A percentile compares a stretch with the other conserved stretches of the same genome.
phyloP scores from a whole-genome alignment of 2,797 vertebrate genomes.

The Typhlichthys eigenmanni region DNA sequence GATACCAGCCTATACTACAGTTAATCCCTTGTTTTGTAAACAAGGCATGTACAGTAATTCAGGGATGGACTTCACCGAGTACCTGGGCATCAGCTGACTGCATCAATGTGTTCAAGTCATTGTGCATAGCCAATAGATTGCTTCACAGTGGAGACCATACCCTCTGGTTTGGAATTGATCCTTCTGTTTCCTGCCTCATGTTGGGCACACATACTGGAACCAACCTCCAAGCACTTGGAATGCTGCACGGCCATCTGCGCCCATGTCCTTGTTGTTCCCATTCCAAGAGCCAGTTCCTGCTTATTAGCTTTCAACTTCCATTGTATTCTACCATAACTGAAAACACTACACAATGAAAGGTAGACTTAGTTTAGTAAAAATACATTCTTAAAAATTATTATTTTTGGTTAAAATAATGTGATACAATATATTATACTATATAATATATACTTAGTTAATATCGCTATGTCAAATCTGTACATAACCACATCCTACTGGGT shows the following conservation, averaged over 20 bases:
- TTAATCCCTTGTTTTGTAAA: too few species aligned
- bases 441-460: too few species aligned
- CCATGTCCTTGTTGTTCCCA: constrained; percentile 10
- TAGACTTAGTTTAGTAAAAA: too few species aligned
- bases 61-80: too few species aligned
- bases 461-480: too few species aligned
- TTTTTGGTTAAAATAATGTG: too few species aligned
- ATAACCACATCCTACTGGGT: too few species aligned
- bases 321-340: background rate
- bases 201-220: constrained; percentile 49
- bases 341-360: too few species aligned
- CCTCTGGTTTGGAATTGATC: constrained; percentile 54
- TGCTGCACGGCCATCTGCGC: constrained; percentile 58
- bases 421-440: too few species aligned
- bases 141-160: constrained; percentile 27
- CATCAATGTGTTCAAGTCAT: background rate
- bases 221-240: constrained; percentile 63
- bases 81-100: background rate
- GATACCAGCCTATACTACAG: too few species aligned
- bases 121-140: constrained; percentile 6
- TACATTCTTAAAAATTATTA: too few species aligned
- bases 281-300: background rate
- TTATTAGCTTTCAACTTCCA: background rate
- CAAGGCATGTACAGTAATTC: too few species aligned
- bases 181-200: constrained; percentile 47